phyloP scores from a whole-genome alignment of 2,888 invertebrate genomes.

The Clivina fossor region DNA sequence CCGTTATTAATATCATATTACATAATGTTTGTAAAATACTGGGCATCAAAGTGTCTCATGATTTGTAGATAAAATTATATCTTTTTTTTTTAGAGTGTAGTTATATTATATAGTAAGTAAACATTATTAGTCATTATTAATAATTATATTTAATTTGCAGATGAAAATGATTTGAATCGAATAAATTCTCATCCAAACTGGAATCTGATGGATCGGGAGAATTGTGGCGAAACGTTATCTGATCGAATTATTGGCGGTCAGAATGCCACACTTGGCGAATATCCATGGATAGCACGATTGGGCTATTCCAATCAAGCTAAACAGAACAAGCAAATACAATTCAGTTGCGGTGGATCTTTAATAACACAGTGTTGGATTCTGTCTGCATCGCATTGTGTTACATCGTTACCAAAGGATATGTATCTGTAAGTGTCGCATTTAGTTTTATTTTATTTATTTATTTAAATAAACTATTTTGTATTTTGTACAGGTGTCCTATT shows the following conservation, averaged over 20 bases:
- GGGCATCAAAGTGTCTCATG: too few species aligned
- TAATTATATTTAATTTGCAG: not conserved
- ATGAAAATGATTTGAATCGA: too few species aligned
- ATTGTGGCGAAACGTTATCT: constrained; percentile 60
- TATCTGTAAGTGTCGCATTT: constrained; percentile 26
- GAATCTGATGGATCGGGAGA: constrained; percentile 53
- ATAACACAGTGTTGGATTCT: constrained; percentile 50
- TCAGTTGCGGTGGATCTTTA: constrained; percentile 52
- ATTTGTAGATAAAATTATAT: too few species aligned
- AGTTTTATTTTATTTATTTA: constrained; percentile 10
- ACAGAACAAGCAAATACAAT: constrained; percentile 34
- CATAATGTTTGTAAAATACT: too few species aligned
- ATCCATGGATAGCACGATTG: constrained; percentile 64
- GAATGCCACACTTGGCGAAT: constrained; percentile 62
- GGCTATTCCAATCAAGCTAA: constrained; percentile 53
- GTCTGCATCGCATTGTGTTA: constrained; percentile 54
- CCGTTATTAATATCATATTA: too few species aligned
- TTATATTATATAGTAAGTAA: too few species aligned
- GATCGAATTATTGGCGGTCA: constrained; percentile 66
- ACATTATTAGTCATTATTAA: too few species aligned
- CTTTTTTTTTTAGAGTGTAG: too few species aligned
- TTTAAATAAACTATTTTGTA: too few species aligned
- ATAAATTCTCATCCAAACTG: constrained; percentile 54
- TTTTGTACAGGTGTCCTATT: too few species aligned
- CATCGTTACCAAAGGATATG: constrained; percentile 35